These are phyloP conservation scores for Pseudococcus longispinus DNA, from an alignment of 2,888 invertebrate genomes.

Conservation along the genomic window DNA sequence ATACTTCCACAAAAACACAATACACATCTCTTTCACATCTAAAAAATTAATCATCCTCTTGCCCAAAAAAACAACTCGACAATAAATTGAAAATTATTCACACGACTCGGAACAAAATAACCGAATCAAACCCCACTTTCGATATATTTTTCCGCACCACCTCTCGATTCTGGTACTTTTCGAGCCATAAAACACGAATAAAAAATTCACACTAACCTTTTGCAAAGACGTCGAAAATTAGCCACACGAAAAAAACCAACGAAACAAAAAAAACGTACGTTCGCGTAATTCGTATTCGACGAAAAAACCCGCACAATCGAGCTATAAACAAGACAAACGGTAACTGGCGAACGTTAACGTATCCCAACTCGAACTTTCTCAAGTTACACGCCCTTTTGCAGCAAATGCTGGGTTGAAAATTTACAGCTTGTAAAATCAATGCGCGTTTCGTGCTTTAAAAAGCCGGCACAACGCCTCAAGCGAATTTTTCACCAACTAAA, in stretches of 20 bases:
- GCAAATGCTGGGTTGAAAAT: constrained; percentile 44
- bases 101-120: background rate
- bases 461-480: constrained; percentile 45
- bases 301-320: constrained; percentile 5
- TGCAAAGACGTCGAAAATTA: background rate
- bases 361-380: background rate
- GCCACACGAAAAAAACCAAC: background rate
- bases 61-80: no score
- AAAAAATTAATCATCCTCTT: no score
- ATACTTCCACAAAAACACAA: background rate
- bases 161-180: background rate
- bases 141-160: background rate
- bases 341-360: background rate
- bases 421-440: constrained; percentile 55
- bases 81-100: no score
- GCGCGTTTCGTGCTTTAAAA: constrained; percentile 39
- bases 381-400: constrained; percentile 55
- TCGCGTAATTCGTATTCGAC: background rate
- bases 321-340: background rate
- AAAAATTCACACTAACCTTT: constrained; percentile 1
- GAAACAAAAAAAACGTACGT: background rate
- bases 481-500: constrained; percentile 48
- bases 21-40: background rate
- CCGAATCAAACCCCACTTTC: background rate
- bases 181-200: background rate